A percentile compares a stretch with the other conserved stretches of the same genome.
Evolutionary conservation across 2,888 invertebrate genomes (phyloP).

Genomic region (Barypeithes pellucidus): DNA sequence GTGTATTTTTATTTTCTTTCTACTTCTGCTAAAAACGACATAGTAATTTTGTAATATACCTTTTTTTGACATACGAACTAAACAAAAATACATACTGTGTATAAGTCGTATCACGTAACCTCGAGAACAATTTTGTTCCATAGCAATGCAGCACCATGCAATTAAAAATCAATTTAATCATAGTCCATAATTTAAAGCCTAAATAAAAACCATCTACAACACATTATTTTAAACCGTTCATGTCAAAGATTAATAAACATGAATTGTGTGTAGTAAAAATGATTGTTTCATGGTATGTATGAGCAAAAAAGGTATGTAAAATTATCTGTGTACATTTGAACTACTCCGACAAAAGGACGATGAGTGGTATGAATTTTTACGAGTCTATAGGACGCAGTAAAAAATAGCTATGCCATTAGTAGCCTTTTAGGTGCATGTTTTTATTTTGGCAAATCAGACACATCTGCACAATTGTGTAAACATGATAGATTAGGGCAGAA

Average conservation of each 20-base stretch:
- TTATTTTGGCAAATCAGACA: constrained; percentile 51
- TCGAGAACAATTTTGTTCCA: too few relatives aligned
- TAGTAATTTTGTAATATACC: too few relatives aligned
- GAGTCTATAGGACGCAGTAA: constrained; percentile 29
- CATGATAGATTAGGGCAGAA: constrained; percentile 53
- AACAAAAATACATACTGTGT: too few relatives aligned
- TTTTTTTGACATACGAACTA: too few relatives aligned
- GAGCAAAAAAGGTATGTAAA: constrained; percentile 32
- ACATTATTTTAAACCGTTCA: too few relatives aligned
- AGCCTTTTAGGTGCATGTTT: constrained; percentile 42
- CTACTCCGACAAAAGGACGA: constrained; percentile 25
- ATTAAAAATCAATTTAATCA: too few relatives aligned
- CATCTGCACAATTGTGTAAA: constrained; percentile 53
- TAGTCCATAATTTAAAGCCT: too few relatives aligned
- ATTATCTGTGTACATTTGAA: constrained; percentile 29
- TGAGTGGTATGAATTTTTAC: constrained; percentile 25
- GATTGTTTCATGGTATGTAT: constrained; percentile 27
- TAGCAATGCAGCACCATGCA: too few relatives aligned
- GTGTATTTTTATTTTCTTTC: too few relatives aligned
- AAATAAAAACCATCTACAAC: too few relatives aligned
- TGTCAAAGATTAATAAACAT: constrained; percentile 27
- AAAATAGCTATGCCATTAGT: constrained; percentile 44
- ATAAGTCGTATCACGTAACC: too few relatives aligned
- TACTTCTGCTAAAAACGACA: too few relatives aligned
- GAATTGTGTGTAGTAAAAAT: constrained; percentile 17